Evolutionary conservation across 2,113 vertebrate genomes (phyloP).

Genomic region (Indicator indicator): DNA sequence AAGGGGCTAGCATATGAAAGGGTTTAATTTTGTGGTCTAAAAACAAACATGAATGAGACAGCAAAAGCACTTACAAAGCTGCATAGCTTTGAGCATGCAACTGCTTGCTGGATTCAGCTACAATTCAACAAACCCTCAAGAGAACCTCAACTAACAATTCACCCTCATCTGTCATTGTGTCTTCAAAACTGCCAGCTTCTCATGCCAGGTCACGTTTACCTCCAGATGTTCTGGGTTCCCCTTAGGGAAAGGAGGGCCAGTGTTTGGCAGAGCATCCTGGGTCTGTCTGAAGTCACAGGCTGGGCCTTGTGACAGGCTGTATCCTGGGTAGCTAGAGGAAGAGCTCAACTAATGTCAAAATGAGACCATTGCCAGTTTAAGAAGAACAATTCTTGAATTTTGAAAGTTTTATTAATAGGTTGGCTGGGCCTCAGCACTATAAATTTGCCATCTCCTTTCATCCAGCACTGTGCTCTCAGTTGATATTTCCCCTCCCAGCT

Average conservation of each 20-base stretch:
- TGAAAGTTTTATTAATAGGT: background rate
- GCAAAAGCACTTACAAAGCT: background rate
- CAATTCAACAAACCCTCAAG: background rate
- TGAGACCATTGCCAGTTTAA: background rate
- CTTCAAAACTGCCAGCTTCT: background rate
- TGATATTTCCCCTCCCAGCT: background rate
- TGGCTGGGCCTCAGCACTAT: background rate
- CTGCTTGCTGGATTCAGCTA: background rate
- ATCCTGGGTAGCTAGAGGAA: background rate
- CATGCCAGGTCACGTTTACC: accelerated
- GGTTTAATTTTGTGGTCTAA: background rate
- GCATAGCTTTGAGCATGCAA: background rate
- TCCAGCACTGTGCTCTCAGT: background rate
- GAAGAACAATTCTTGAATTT: background rate
- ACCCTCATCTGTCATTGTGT: background rate
- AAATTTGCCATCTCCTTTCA: background rate
- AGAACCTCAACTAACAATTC: background rate
- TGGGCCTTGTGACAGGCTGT: background rate
- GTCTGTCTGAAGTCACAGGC: background rate
- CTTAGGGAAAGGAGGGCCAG: background rate
- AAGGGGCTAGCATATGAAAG: background rate
- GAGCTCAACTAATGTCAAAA: background rate
- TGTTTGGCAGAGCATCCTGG: background rate
- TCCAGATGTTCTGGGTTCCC: background rate
- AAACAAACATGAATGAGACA: background rate